These are phyloP conservation scores for Zootermopsis nevadensis DNA, from an alignment of 2,888 invertebrate genomes.

Conservation along the genomic window DNA sequence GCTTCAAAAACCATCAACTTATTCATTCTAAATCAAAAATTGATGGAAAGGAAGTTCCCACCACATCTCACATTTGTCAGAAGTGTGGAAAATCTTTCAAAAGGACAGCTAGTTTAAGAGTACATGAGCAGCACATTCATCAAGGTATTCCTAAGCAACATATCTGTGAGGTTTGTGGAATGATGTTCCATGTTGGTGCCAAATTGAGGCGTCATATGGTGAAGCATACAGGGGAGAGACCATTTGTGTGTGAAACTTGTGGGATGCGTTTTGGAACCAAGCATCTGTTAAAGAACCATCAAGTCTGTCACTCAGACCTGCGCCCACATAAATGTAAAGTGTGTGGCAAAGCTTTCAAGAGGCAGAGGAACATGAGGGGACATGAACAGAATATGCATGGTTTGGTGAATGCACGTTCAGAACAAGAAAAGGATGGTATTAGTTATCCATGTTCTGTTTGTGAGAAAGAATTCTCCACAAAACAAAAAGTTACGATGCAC, in stretches of 20 bases:
- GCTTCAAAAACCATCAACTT: constrained; percentile 28
- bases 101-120: constrained; percentile 25
- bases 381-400: constrained; percentile 46
- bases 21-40: constrained; percentile 11
- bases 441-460: constrained; percentile 44
- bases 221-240: constrained; percentile 44
- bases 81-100: constrained; percentile 43
- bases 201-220: constrained; percentile 46
- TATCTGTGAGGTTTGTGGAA: constrained; percentile 46
- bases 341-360: constrained; percentile 48
- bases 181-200: constrained; percentile 42
- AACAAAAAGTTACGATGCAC: constrained; percentile 41
- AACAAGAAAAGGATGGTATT: constrained; percentile 23
- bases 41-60: background rate
- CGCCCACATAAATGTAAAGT: constrained; percentile 45
- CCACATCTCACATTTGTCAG: constrained; percentile 39
- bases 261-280: constrained; percentile 44
- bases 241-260: constrained; percentile 48
- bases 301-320: constrained; percentile 44
- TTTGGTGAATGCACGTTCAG: constrained; percentile 9
- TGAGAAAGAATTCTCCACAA: constrained; percentile 40
- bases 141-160: constrained; percentile 43
- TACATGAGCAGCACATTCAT: constrained; percentile 46
- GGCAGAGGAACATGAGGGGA: constrained; percentile 40
- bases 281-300: constrained; percentile 40